A percentile compares a stretch with the other conserved stretches of the same genome.
Evolutionary conservation across 1,140 invertebrate genomes (phyloP).

Genomic region (Zophobas morio): DNA sequence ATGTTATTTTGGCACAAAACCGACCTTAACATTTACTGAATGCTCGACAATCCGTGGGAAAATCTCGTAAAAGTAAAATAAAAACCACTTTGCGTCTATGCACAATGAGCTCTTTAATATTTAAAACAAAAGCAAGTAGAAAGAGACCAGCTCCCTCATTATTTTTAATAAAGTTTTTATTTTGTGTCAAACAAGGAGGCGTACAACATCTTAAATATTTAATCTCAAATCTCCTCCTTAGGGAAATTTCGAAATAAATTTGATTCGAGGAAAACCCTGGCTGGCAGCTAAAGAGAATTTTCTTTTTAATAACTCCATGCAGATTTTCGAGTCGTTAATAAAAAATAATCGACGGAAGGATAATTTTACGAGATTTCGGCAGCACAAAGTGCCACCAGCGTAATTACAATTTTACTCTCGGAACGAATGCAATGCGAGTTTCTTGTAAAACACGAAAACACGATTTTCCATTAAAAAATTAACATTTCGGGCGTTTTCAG

Average conservation of each 20-base stretch:
- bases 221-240: slow-evolving; percentile 9
- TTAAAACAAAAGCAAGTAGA: neutral
- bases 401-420: too few species aligned
- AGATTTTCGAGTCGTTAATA: neutral
- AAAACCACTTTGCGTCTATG: neutral
- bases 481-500: too few species aligned
- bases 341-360: neutral
- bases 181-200: neutral
- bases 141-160: neutral
- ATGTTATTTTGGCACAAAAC: neutral
- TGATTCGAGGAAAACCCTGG: neutral
- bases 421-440: too few species aligned
- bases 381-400: too few species aligned
- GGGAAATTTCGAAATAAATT: slow-evolving; percentile 6
- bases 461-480: too few species aligned
- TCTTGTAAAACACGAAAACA: too few species aligned
- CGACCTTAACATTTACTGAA: neutral
- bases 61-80: neutral
- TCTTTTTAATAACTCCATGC: slow-evolving; percentile 3
- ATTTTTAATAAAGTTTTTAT: slow-evolving; percentile 6
- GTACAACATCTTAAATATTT: slow-evolving; percentile 6
- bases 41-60: neutral
- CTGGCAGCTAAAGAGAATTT: slow-evolving; percentile 6
- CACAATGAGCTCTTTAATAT: slow-evolving; percentile 8
- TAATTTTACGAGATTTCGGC: too few species aligned